These are phyloP conservation scores for Triplophysa yarkandensis DNA, from an alignment of 2,797 vertebrate species.

Conservation along the genomic window DNA sequence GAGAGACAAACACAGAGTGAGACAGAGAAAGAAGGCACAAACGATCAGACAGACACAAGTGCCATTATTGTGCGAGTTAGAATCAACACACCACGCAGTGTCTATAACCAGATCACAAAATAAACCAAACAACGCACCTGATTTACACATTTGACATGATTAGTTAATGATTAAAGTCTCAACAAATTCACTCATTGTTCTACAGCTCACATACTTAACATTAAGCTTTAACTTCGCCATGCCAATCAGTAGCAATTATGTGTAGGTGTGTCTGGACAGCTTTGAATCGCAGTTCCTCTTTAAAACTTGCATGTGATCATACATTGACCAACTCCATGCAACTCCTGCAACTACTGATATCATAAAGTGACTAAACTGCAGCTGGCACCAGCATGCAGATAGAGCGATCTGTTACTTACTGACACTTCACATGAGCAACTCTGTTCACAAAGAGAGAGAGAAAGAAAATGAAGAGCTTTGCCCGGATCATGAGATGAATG, in stretches of 20 bases:
- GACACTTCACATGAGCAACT: conserved; percentile 81
- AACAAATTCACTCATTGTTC: conserved; percentile 40
- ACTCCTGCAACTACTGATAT: background rate
- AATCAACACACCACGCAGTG: background rate
- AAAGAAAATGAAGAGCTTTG: conserved; percentile 32
- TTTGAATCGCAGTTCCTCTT: conserved; percentile 18
- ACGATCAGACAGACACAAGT: background rate
- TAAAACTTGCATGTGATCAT: conserved; percentile 37
- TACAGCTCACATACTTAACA: conserved; percentile 17
- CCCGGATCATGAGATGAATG: conserved; percentile 4
- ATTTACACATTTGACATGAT: background rate
- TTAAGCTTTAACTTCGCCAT: conserved; percentile 13
- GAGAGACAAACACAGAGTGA: background rate
- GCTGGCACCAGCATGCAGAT: conserved; percentile 60
- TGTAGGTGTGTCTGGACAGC: background rate
- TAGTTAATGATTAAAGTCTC: conserved; percentile 43
- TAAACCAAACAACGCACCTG: conserved; percentile 14
- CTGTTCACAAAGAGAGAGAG: conserved; percentile 64
- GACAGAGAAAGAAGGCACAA: background rate
- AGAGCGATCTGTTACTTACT: conserved; percentile 74
- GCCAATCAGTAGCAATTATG: conserved; percentile 21
- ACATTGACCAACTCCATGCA: conserved; percentile 62
- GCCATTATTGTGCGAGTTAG: background rate
- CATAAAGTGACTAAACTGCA: conserved; percentile 23
- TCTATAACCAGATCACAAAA: conserved; percentile 8